These are phyloP conservation scores for Cecidostiba fungosa DNA, from an alignment of 2,888 invertebrate species.

Conservation along the genomic window DNA sequence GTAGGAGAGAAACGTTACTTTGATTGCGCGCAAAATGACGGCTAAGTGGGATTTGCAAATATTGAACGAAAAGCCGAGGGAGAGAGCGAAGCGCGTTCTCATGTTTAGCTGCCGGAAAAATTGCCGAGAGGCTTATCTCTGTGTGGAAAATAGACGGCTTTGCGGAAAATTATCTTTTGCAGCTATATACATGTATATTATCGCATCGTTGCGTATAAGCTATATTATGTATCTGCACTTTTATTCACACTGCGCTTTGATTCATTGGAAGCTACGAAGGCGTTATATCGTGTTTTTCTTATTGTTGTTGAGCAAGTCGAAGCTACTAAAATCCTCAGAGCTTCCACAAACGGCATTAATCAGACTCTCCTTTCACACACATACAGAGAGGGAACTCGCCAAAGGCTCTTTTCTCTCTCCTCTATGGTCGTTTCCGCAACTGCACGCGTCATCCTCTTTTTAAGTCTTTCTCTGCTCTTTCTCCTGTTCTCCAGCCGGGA, in stretches of 20 bases:
- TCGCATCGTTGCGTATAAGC: background rate
- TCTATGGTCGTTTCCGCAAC: conserved; percentile 2
- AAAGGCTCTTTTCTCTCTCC: background rate
- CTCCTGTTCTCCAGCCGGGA: too few species aligned
- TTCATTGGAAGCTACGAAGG: too few species aligned
- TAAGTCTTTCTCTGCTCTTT: background rate
- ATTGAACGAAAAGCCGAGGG: conserved; percentile 45
- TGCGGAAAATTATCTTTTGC: conserved; percentile 4
- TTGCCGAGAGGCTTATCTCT: conserved; percentile 15
- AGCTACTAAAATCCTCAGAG: background rate
- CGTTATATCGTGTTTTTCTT: too few species aligned
- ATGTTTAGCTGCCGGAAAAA: conserved; percentile 44
- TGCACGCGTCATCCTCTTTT: conserved; percentile 10
- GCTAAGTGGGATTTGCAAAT: conserved; percentile 56
- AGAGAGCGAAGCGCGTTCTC: conserved; percentile 22
- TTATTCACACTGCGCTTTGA: background rate
- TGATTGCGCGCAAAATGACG: conserved; percentile 56
- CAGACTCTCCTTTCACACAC: background rate
- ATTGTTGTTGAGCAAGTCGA: too few species aligned
- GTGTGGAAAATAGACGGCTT: background rate
- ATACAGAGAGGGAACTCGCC: background rate
- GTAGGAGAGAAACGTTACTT: conserved; percentile 56
- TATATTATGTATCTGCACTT: too few species aligned
- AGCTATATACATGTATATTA: background rate
- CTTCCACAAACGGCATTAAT: background rate